phyloP scores from a whole-genome alignment of 2,888 invertebrate species.

The Timema podura region DNA sequence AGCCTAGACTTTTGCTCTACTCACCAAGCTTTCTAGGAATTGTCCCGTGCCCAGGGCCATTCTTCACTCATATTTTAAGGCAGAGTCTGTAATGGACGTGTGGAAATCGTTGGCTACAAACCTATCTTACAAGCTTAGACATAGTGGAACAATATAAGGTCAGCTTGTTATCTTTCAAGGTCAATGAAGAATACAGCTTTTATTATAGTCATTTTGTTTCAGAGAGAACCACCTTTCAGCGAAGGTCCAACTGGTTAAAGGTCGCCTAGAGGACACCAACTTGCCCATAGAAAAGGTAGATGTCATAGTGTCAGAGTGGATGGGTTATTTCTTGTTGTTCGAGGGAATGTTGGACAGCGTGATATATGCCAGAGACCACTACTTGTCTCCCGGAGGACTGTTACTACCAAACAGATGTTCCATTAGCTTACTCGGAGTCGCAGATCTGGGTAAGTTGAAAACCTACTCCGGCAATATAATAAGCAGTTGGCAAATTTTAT shows the following conservation, averaged over 20 bases:
- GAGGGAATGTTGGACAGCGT: constrained; percentile 97
- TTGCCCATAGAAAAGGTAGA: constrained; percentile 77
- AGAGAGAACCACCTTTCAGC: constrained; percentile 72
- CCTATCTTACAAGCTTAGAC: no score
- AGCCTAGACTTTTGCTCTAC: no score
- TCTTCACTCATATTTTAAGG: no score
- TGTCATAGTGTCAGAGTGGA: constrained; percentile 96
- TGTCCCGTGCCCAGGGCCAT: no score
- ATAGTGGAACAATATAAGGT: no score
- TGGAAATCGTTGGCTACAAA: no score
- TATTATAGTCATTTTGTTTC: constrained; percentile 35
- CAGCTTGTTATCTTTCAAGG: no score
- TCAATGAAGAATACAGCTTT: no score
- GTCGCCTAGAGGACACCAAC: constrained; percentile 77
- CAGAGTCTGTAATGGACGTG: no score
- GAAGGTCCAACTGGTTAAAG: constrained; percentile 74
- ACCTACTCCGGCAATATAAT: background rate
- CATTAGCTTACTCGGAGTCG: constrained; percentile 74
- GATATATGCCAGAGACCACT: constrained; percentile 80
- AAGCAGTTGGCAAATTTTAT: background rate
- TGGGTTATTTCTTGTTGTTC: constrained; percentile 95
- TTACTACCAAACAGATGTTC: constrained; percentile 82
- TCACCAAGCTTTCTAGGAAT: no score
- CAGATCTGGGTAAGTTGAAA: constrained; percentile 56
- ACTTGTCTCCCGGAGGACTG: constrained; percentile 68